phyloP scores from a whole-genome alignment of 1,140 invertebrate species.

The Diabrotica virgifera region DNA sequence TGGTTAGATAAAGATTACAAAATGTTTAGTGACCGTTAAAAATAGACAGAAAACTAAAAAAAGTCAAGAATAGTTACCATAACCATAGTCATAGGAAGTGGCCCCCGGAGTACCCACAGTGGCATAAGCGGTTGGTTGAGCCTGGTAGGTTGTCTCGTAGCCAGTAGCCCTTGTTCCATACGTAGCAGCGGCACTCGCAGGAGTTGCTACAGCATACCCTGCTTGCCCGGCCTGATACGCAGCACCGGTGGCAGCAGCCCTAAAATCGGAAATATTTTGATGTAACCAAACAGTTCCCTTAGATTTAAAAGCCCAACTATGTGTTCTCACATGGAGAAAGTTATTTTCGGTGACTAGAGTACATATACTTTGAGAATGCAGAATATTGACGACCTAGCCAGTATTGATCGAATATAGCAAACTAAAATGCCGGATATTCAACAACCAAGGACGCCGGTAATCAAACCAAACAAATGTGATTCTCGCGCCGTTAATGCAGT shows the following conservation, averaged over 20 bases:
- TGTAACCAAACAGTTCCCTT: background rate
- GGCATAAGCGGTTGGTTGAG: constrained; percentile 60
- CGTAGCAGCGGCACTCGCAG: constrained; percentile 70
- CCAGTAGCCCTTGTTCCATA: constrained; percentile 72
- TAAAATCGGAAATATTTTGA: constrained; percentile 20
- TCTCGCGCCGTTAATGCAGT: background rate
- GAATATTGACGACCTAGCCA: background rate
- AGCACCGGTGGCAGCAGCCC: constrained; percentile 59
- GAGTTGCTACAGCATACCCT: constrained; percentile 78
- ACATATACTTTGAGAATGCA: too few relatives aligned
- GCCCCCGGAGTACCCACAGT: constrained; percentile 61
- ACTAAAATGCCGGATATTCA: constrained; percentile 33
- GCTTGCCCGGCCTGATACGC: constrained; percentile 77
- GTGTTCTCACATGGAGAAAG: background rate
- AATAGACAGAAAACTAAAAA: background rate
- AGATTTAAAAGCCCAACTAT: background rate
- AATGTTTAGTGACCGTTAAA: background rate
- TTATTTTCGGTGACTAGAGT: background rate
- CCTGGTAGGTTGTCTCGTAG: constrained; percentile 74
- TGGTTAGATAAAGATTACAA: too few relatives aligned
- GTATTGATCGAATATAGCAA: constrained; percentile 31
- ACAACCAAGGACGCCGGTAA: constrained; percentile 41
- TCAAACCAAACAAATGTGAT: constrained; percentile 1
- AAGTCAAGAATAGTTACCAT: constrained; percentile 56
- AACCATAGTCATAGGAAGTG: constrained; percentile 67